Percentiles rank a stretch among this genome's conserved stretches.
phyloP scores from a whole-genome alignment of 2,888 invertebrate genomes.

The Onchidella celtica region DNA sequence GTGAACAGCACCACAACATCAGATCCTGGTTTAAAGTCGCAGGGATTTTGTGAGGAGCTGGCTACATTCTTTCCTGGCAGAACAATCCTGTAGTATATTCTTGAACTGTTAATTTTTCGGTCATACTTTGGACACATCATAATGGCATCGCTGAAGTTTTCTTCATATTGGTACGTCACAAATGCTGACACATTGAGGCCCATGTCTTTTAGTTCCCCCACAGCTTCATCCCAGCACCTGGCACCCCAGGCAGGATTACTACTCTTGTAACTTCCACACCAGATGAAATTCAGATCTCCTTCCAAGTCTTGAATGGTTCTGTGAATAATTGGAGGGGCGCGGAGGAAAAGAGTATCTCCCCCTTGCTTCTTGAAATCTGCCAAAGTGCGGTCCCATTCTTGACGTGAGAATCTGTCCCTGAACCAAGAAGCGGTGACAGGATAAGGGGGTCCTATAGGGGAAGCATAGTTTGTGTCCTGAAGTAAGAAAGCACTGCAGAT shows the following conservation, averaged over 20 bases:
- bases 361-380: constrained; percentile 61
- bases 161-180: constrained; percentile 66
- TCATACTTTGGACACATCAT: constrained; percentile 66
- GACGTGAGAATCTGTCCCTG: constrained; percentile 58
- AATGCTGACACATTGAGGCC: constrained; percentile 57
- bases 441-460: constrained; percentile 61
- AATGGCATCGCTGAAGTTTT: constrained; percentile 61
- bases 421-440: constrained; percentile 72
- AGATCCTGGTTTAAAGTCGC: constrained; percentile 57
- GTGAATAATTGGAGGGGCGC: constrained; percentile 61
- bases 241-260: constrained; percentile 46
- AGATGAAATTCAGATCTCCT: constrained; percentile 62
- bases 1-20: constrained; percentile 67
- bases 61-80: constrained; percentile 49
- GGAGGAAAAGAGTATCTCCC: constrained; percentile 67
- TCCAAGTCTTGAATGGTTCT: constrained; percentile 57
- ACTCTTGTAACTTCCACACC: constrained; percentile 57
- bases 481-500: too few relatives aligned
- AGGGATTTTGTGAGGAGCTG: constrained; percentile 49
- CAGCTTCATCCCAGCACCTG: constrained; percentile 62
- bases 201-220: constrained; percentile 55
- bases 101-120: constrained; percentile 59
- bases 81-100: constrained; percentile 66
- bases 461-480: too few relatives aligned
- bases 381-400: constrained; percentile 65